phyloP scores from a whole-genome alignment of 1,140 invertebrate species.

The Tetramorium alpestre region DNA sequence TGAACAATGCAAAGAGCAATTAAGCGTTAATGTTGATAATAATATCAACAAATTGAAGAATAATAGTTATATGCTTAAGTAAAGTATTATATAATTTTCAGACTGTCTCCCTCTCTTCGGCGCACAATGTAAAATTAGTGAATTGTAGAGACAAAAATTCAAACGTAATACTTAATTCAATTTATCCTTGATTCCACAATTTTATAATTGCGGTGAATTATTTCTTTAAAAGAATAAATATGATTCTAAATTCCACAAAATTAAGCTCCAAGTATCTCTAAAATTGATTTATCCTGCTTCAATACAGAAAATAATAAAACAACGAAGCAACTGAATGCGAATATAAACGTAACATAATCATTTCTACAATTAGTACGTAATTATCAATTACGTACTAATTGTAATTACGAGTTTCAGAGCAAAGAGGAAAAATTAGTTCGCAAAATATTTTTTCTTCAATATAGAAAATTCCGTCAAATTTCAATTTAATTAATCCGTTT shows the following conservation, averaged over 20 bases:
- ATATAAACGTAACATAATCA: not conserved
- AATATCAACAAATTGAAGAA: not conserved
- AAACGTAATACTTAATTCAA: not conserved
- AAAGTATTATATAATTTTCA: not conserved
- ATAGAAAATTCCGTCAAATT: not conserved
- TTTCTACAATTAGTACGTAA: not conserved
- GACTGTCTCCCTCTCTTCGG: not conserved
- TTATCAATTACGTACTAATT: not conserved
- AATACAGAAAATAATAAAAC: too few relatives aligned
- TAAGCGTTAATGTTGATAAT: not conserved
- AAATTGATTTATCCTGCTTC: too few relatives aligned
- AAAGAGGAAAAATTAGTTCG: not conserved
- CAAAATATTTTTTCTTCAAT: not conserved
- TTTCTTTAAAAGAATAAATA: not conserved
- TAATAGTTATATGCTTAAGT: too few relatives aligned
- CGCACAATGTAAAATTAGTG: not conserved
- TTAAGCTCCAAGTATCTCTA: too few relatives aligned
- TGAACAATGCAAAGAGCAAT: not conserved
- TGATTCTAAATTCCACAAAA: too few relatives aligned
- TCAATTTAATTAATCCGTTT: not conserved
- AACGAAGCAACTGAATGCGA: not conserved
- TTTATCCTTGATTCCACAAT: not conserved
- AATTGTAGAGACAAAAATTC: not conserved
- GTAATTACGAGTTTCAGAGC: not conserved
- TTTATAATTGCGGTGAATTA: not conserved